A percentile compares a stretch with the other conserved stretches of the same genome.
Evolutionary conservation across 1,140 invertebrate genomes (phyloP).

Genomic region (Orussus abietinus): DNA sequence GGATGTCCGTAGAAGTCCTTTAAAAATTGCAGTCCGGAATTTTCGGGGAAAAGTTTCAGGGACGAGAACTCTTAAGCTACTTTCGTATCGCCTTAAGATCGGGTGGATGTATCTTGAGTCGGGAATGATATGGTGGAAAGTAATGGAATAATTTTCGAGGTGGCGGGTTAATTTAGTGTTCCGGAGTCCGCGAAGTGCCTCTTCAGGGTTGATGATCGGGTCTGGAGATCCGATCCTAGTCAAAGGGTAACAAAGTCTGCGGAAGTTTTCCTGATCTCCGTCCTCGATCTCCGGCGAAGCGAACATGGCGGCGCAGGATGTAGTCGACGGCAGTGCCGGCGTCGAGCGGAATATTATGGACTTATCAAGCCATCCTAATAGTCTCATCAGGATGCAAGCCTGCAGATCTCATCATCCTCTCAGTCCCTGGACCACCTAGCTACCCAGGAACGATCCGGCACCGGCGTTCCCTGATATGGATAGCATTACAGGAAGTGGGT

Average conservation of each 20-base stretch:
- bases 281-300: constrained; percentile 28
- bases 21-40: no score
- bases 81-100: no score
- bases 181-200: no score
- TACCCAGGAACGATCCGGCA: constrained; percentile 35
- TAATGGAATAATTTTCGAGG: no score
- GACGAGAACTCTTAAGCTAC: no score
- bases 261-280: constrained; percentile 29
- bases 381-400: constrained; percentile 51
- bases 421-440: constrained; percentile 29
- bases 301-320: constrained; percentile 29
- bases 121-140: no score
- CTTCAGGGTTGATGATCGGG: no score
- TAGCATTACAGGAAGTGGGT: constrained; percentile 40
- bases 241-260: constrained; percentile 33
- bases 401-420: constrained; percentile 49
- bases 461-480: constrained; percentile 35
- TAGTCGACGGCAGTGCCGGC: constrained; percentile 33
- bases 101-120: no score
- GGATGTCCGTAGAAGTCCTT: no score
- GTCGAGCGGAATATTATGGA: constrained; percentile 48
- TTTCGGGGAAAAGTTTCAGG: no score
- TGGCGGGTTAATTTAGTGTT: no score
- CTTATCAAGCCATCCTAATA: constrained; percentile 52
- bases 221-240: no score